These are phyloP conservation scores for Stomorhina lunata DNA, from an alignment of 2,888 invertebrate species.

Conservation along the genomic window DNA sequence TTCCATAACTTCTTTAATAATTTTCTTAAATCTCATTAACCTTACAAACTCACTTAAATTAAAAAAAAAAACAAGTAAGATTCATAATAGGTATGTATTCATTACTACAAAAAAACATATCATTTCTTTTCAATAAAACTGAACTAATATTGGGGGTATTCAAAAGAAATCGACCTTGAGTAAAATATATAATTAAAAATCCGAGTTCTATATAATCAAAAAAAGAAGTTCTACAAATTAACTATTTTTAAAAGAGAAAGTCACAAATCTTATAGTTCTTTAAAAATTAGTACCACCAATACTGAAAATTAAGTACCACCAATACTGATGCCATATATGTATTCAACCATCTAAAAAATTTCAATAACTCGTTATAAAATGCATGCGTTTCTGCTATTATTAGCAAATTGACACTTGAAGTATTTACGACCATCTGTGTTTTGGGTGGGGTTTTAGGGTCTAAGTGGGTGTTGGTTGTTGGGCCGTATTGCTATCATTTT, in stretches of 20 bases:
- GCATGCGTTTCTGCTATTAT: neutral
- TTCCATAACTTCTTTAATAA: neutral
- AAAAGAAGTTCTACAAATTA: no score
- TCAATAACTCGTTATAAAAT: neutral
- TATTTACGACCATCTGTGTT: constrained; percentile 33
- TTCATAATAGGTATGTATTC: no score
- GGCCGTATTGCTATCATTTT: neutral
- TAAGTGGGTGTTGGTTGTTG: neutral
- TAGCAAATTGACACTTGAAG: constrained; percentile 55
- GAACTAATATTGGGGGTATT: neutral
- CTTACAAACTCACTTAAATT: constrained; percentile 13
- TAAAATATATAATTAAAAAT: neutral
- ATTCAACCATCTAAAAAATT: neutral
- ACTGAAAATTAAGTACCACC: no score
- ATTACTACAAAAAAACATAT: no score
- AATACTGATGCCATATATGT: neutral
- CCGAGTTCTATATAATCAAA: neutral
- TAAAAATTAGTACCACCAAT: no score
- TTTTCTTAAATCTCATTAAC: constrained; percentile 19
- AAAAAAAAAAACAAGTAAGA: no score
- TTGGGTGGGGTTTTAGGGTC: neutral
- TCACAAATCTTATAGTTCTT: no score
- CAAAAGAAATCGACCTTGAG: neutral
- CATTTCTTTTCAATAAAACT: neutral
- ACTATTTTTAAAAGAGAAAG: no score